phyloP scores from a whole-genome alignment of 2,797 vertebrate species.

The Limnodromus scolopaceus region DNA sequence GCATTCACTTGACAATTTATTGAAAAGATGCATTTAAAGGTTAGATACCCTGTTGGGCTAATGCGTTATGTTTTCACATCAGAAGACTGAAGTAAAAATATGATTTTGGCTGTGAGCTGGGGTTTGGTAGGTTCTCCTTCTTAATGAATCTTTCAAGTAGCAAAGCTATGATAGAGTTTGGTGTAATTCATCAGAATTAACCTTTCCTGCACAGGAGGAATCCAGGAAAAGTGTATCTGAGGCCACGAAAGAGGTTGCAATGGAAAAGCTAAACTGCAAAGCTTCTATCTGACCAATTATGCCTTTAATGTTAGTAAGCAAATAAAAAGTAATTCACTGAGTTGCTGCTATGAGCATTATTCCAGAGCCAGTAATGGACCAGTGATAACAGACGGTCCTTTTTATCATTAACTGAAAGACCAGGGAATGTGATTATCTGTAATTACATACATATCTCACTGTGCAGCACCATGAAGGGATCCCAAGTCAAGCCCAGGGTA shows the following conservation, averaged over 20 bases:
- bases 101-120: background rate
- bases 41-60: background rate
- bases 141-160: background rate
- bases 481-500: background rate
- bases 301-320: background rate
- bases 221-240: background rate
- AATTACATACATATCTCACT: background rate
- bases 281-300: background rate
- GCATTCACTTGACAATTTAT: background rate
- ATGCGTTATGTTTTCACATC: background rate
- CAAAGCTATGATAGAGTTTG: background rate
- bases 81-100: background rate
- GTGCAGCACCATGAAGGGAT: background rate
- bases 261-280: background rate
- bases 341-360: background rate
- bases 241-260: background rate
- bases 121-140: background rate
- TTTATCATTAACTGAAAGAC: background rate
- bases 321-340: conserved; percentile 26
- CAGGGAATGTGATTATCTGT: background rate
- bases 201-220: background rate
- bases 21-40: background rate
- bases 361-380: background rate
- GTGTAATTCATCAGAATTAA: background rate
- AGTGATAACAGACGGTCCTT: background rate